A percentile compares a stretch with the other conserved stretches of the same genome.
phyloP scores from a whole-genome alignment of 2,888 invertebrate genomes.

The Glaucopsyche alexis region DNA sequence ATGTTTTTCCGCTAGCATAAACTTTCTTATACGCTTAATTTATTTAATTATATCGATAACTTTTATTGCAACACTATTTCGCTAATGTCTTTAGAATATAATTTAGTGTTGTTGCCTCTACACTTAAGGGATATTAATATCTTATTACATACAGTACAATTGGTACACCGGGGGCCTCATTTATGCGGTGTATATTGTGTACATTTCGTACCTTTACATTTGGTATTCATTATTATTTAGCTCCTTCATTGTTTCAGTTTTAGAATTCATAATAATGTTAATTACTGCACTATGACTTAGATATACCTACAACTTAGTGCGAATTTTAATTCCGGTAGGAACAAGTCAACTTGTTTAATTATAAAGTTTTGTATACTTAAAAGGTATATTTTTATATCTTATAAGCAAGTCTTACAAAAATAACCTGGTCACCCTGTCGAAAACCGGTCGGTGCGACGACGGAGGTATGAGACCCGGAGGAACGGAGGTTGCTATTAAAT shows the following conservation, averaged over 20 bases:
- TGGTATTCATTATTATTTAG: slow-evolving; percentile 10
- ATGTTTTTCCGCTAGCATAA: no score
- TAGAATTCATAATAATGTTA: not conserved
- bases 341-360: no score
- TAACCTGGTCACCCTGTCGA: no score
- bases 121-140: slow-evolving; percentile 42
- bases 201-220: not conserved
- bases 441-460: no score
- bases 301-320: not conserved
- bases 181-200: not conserved
- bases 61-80: slow-evolving; percentile 33
- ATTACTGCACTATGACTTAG: not conserved
- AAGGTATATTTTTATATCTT: no score
- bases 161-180: slow-evolving; percentile 17
- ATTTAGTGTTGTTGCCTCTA: slow-evolving; percentile 43
- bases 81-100: slow-evolving; percentile 43
- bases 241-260: slow-evolving; percentile 1
- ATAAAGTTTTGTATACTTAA: no score
- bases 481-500: no score
- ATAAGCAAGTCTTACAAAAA: no score
- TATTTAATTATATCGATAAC: slow-evolving; percentile 10
- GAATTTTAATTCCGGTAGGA: no score
- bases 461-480: no score
- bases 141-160: slow-evolving; percentile 28
- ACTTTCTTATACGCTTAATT: not conserved